Percentiles rank a stretch among this genome's conserved stretches.
Evolutionary conservation across 2,797 vertebrate genomes (phyloP).

Genomic region (Rhadinocentrus ornatus): DNA sequence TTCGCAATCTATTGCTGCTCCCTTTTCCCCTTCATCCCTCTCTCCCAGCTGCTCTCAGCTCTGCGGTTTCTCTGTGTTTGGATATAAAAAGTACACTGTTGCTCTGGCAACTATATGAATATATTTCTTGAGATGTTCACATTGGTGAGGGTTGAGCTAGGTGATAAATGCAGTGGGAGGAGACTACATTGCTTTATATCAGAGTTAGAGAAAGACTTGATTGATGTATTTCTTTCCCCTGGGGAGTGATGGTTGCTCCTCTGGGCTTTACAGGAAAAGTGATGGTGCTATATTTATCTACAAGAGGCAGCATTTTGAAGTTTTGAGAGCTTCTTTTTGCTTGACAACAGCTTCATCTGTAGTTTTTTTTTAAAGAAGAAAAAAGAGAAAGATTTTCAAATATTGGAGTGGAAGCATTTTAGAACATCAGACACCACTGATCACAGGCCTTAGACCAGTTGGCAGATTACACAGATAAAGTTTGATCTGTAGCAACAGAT

Average conservation of each 20-base stretch:
- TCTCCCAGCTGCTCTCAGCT: conserved; percentile 40
- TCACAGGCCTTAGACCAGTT: conserved; percentile 8
- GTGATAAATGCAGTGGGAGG: conserved; percentile 74
- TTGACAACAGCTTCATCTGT: conserved; percentile 48
- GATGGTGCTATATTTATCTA: conserved; percentile 70
- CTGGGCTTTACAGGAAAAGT: conserved; percentile 57
- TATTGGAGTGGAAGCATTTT: conserved; percentile 22
- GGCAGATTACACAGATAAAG: not conserved
- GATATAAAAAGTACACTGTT: conserved; percentile 79
- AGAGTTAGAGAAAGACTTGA: conserved; percentile 67
- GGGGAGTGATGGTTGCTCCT: conserved; percentile 51
- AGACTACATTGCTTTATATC: conserved; percentile 70
- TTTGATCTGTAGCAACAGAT: conserved; percentile 2
- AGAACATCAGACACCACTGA: conserved; percentile 24
- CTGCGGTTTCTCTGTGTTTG: conserved; percentile 43
- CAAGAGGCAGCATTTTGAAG: conserved; percentile 49
- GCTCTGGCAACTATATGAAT: conserved; percentile 80
- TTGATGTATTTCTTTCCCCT: conserved; percentile 66
- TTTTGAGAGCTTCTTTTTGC: conserved; percentile 54
- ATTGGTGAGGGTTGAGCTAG: conserved; percentile 58
- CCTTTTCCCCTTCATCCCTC: conserved; percentile 34
- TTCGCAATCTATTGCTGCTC: conserved; percentile 55
- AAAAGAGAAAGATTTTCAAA: conserved; percentile 16
- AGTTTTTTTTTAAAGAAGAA: conserved; percentile 8
- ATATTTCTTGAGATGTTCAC: conserved; percentile 67